A percentile compares a stretch with the other conserved stretches of the same genome.
Evolutionary conservation across 2,888 invertebrate genomes (phyloP).

Genomic region (Tenthredo livida): DNA sequence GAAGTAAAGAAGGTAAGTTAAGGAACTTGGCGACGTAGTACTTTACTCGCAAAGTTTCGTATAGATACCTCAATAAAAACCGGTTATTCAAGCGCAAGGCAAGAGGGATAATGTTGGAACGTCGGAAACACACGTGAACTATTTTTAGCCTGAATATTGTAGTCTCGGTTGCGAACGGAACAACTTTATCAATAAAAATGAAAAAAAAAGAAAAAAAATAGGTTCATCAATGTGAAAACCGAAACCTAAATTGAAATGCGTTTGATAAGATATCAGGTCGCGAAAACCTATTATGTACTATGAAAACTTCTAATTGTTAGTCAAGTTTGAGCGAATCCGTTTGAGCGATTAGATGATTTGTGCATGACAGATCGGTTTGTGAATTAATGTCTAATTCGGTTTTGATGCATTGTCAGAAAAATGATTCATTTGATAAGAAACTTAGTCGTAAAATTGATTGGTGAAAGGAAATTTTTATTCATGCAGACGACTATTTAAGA

Average conservation of each 20-base stretch:
- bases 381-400: neutral
- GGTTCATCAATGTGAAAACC: neutral
- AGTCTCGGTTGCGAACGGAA: neutral
- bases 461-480: neutral
- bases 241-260: neutral
- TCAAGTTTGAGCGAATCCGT: neutral
- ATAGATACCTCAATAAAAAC: neutral
- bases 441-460: neutral
- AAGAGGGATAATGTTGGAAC: neutral
- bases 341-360: neutral
- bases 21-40: neutral
- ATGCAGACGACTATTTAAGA: neutral
- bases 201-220: neutral
- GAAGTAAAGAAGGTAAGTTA: neutral
- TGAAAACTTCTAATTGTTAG: neutral
- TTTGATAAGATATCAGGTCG: neutral
- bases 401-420: neutral
- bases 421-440: neutral
- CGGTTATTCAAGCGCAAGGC: conserved; percentile 10
- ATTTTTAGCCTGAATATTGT: neutral
- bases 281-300: neutral
- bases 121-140: neutral
- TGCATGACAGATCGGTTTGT: neutral
- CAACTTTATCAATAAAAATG: neutral
- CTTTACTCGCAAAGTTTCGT: neutral